Base-by-base conservation (phyloP, 2,888 invertebrate genomes). In the Tridacna gigas region DNA sequence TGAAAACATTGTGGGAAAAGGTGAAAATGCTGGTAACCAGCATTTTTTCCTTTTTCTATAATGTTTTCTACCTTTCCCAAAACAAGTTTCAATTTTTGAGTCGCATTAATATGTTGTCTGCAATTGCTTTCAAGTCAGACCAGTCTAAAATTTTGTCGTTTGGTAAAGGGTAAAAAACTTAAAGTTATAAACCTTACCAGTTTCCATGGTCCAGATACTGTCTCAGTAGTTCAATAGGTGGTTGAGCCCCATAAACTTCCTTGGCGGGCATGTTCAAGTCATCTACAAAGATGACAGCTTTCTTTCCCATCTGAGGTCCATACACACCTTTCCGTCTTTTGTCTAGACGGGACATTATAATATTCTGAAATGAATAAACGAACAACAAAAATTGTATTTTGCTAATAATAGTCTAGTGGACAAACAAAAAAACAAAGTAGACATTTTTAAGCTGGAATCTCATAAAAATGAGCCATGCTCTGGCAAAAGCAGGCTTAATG, bases 241-340 rank as follows among this genome's bases (percentile, higher is more conserved):
- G 97, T 94, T 98, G 97, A 0, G 97, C 97, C 1, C 97, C 98
- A 91, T 97, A 97, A 5, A 96, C 95, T 95, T 98, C 98, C 93
- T 97, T 97, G 47, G 96, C 96, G 0, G 98, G 98, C 97, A 98
- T 97, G 94, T 97, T 98, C 95, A 98, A 96, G 93, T 98, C 98
- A 93, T 98, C 98, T 74, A 98, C 96, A 94, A 98, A 98, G 89
- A 98, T 96, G 48, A 98, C 95, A 89, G 97, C 97, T 26, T 96
- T 96, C 95, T 97, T 97, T 0, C 97, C 97, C 94, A 96, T 96
- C 18, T 97, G 96, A 0, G 98, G 97, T 0, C 97, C 97, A 93
- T 96, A 97, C 85, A 96, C 96, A 77, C 97, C 97, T 93, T 97
- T 96, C 90, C 97, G 91, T 61, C 95, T 90, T 89, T 95, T 95